phyloP scores from a whole-genome alignment of 1,140 invertebrate genomes.

The Drosophila quadrilineata region DNA sequence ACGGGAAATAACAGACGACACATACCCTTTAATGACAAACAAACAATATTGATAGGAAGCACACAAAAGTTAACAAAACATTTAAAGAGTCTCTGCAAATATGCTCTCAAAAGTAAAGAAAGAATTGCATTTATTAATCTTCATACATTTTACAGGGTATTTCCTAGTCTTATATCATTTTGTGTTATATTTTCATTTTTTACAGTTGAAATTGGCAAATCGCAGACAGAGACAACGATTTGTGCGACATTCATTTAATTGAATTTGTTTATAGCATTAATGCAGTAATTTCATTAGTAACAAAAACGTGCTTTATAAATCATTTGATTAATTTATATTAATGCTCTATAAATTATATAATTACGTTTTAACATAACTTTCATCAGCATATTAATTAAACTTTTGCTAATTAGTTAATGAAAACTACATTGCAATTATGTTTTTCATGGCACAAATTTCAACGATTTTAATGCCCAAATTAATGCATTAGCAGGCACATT shows the following conservation, averaged over 20 bases:
- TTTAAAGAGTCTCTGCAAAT: neutral
- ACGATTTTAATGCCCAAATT: too few species aligned
- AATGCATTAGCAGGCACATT: too few species aligned
- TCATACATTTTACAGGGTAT: neutral
- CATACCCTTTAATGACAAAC: neutral
- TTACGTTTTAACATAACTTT: too few species aligned
- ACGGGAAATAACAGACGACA: neutral
- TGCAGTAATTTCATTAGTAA: too few species aligned
- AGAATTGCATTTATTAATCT: neutral
- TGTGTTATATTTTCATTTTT: neutral
- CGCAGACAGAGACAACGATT: neutral
- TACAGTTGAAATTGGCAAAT: neutral
- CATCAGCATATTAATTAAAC: too few species aligned
- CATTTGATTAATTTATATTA: too few species aligned
- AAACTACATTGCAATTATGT: too few species aligned
- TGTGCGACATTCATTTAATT: constrained; percentile 7
- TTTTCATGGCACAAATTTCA: too few species aligned
- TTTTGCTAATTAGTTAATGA: too few species aligned
- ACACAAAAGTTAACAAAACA: neutral
- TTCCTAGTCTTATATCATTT: neutral
- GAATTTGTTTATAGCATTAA: too few species aligned
- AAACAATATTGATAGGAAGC: neutral
- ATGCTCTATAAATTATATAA: too few species aligned
- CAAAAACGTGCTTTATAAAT: too few species aligned
- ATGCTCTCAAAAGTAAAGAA: neutral